Conservation (phyloP, 1,140 invertebrate genomes). For the Coptotermes formosanus region DNA sequence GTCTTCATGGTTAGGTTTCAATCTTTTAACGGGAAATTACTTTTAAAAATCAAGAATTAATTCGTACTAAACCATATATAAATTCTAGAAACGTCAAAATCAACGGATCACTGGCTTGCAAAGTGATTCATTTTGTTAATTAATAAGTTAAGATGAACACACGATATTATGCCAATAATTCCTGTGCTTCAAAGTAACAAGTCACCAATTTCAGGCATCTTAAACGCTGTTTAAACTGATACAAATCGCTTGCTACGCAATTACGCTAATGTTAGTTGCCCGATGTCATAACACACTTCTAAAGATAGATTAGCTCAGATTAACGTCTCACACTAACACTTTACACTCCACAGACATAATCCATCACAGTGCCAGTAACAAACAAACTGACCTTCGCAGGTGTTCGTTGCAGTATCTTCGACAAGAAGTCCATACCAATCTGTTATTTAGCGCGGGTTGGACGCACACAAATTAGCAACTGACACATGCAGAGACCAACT, state of each 20-base stretch:
- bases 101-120: no score
- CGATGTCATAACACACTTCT: background rate
- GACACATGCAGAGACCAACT: background rate
- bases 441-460: background rate
- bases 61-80: no score
- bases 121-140: no score
- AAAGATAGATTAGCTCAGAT: background rate
- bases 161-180: no score
- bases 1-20: no score
- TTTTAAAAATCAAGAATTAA: no score
- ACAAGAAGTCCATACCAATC: background rate
- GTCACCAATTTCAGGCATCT: no score
- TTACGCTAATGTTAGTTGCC: background rate
- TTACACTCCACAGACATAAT: background rate
- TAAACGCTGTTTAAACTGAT: no score
- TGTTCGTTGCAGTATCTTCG: background rate
- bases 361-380: background rate
- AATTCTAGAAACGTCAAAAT: no score
- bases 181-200: no score
- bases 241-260: background rate
- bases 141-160: no score
- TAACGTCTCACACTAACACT: background rate
- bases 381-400: background rate
- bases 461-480: conserved; percentile 4
- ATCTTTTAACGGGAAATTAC: no score